phyloP scores from a whole-genome alignment of 2,113 vertebrate species.

The Lota lota region DNA sequence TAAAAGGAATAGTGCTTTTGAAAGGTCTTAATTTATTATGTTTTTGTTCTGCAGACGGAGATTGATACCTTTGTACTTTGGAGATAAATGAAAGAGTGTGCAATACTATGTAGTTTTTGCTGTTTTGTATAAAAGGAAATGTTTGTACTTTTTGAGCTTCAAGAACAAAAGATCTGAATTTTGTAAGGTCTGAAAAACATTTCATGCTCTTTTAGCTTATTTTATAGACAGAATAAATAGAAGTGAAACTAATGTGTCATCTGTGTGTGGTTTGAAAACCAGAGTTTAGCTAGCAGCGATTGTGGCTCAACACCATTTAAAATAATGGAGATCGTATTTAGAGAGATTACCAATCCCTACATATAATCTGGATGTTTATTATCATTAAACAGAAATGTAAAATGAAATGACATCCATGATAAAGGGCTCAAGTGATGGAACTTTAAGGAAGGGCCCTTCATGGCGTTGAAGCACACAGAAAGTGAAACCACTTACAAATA shows the following conservation, averaged over 20 bases:
- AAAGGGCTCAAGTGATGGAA: no score
- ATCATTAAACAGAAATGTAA: neutral
- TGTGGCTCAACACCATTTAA: neutral
- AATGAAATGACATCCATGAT: neutral
- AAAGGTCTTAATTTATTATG: conserved; percentile 76
- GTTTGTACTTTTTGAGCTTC: conserved; percentile 80
- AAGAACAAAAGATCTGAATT: conserved; percentile 60
- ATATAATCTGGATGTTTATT: conserved; percentile 24
- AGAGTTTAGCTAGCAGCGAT: neutral
- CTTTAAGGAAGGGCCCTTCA: no score
- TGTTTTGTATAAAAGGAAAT: conserved; percentile 73
- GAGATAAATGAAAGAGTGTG: conserved; percentile 70
- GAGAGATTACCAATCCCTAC: neutral
- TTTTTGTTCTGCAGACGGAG: conserved; percentile 61
- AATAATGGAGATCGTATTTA: neutral
- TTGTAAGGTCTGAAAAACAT: conserved; percentile 67
- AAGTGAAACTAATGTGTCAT: conserved; percentile 38
- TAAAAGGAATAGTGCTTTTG: conserved; percentile 61
- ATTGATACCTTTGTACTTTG: conserved; percentile 72
- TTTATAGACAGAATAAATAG: conserved; percentile 78
- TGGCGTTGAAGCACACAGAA: neutral
- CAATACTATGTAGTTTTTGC: conserved; percentile 75
- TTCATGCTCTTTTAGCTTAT: conserved; percentile 77
- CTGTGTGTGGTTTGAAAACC: neutral
- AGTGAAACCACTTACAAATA: conserved; percentile 2